Evolutionary conservation across 2,888 invertebrate genomes (phyloP).

Genomic region (Rhagium mordax): DNA sequence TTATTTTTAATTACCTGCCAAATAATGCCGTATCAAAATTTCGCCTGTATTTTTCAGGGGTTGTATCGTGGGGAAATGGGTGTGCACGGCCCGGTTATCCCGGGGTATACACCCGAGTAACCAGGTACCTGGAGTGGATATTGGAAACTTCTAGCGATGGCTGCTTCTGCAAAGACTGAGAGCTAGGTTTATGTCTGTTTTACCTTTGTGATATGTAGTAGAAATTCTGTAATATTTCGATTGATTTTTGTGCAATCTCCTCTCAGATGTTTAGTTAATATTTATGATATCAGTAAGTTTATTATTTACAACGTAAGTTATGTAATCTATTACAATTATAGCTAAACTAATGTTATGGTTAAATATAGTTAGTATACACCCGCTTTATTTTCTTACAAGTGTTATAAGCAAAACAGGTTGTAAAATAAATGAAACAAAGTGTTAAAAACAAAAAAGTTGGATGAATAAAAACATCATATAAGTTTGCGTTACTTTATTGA

Average conservation of each 20-base stretch:
- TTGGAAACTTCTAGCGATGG: slow-evolving; percentile 84
- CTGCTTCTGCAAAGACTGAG: slow-evolving; percentile 83
- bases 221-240: slow-evolving; percentile 13
- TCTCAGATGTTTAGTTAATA: slow-evolving; percentile 25
- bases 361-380: neutral
- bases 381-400: neutral
- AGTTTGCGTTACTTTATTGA: neutral
- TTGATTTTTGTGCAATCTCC: slow-evolving; percentile 25
- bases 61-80: slow-evolving; percentile 93
- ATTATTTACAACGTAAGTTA: slow-evolving; percentile 3
- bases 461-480: neutral
- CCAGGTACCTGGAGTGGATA: slow-evolving; percentile 89
- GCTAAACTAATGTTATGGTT: neutral
- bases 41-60: slow-evolving; percentile 71
- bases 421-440: too few species aligned
- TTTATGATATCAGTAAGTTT: slow-evolving; percentile 25
- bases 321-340: neutral
- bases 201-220: slow-evolving; percentile 32
- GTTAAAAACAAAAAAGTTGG: neutral
- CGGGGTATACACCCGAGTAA: slow-evolving; percentile 88
- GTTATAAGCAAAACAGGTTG: neutral
- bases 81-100: slow-evolving; percentile 89
- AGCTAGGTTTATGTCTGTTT: slow-evolving; percentile 6
- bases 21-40: too few species aligned
- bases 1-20: neutral